A percentile compares a stretch with the other conserved stretches of the same genome.
Conservation (phyloP, 2,797 vertebrate genomes). For the Scleropages formosus region DNA sequence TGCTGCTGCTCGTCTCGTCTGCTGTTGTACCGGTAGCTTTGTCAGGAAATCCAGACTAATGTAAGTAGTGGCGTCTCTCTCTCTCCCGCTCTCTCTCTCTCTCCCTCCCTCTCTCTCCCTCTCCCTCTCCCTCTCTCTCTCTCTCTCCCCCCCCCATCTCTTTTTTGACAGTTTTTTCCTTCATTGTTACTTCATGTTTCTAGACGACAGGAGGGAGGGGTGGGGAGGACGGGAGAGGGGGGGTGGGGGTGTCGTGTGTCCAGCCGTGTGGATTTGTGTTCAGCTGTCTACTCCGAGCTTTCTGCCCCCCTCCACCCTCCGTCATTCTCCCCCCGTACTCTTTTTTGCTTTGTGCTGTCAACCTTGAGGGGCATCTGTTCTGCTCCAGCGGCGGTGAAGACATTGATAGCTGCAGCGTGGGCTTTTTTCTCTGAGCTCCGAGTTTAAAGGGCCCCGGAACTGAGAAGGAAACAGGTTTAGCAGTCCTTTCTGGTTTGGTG, state of each 20-base stretch:
- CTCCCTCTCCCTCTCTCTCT: too few relatives aligned
- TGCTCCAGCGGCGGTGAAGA: conserved; percentile 26
- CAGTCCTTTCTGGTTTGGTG: conserved; percentile 50
- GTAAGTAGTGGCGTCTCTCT: conserved; percentile 62
- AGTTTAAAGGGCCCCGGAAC: conserved; percentile 56
- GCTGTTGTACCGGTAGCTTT: conserved; percentile 42
- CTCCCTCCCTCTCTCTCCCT: too few relatives aligned
- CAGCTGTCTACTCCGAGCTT: conserved; percentile 69
- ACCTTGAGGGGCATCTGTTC: conserved; percentile 45
- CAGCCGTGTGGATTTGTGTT: conserved; percentile 64
- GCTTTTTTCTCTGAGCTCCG: conserved; percentile 18
- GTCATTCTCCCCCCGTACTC: conserved; percentile 39
- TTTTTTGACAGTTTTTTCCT: conserved; percentile 45
- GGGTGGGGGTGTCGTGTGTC: conserved; percentile 56
- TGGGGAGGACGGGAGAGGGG: conserved; percentile 27
- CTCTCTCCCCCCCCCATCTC: too few relatives aligned
- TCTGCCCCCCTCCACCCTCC: conserved; percentile 43
- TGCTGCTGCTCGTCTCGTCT: too few relatives aligned
- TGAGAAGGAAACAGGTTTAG: conserved; percentile 48
- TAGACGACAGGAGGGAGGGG: conserved; percentile 34
- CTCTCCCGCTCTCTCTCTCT: conserved; percentile 26
- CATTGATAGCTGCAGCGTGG: conserved; percentile 29
- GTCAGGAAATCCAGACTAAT: conserved; percentile 55
- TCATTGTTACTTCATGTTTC: conserved; percentile 53
- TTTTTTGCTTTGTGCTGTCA: conserved; percentile 55